Evolutionary conservation across 30 jellyfish, hydroid and myxozoan species (phyloP), one percentile per base, ranked within the genome.

Genomic region (Pelagia noctiluca): DNA sequence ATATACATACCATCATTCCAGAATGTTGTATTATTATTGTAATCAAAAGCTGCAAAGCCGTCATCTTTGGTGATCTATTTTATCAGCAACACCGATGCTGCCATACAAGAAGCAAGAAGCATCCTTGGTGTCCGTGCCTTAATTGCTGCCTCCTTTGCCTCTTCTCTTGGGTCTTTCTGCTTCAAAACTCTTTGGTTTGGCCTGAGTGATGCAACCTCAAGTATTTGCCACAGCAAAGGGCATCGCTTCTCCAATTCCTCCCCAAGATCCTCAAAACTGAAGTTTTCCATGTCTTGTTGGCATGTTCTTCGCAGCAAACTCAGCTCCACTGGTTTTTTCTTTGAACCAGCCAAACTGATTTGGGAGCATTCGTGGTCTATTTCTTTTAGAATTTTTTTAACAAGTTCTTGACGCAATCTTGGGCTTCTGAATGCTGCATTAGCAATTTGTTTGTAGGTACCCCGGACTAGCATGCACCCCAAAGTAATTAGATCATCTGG

Each of bases 1-100:
- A 42, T 42, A 42, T 42, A 42, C 57, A 42, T 42, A 42, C 57
- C 57, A 16, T 75, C 80, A 46, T 52, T 62, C 81, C 66, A 0
- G 89, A 54, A 54, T 77, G 83, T 23, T 54, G 68, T n/a, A 77
- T 33, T 48, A 77, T 77, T 73, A 77, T 57, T 12, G 84, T 54
- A 54, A 77, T 46, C 21, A 54, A 57, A 29, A 77, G 50, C 68
- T 77, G 89, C 42, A 77, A 30, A 31, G 80, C 80, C 28, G 81
- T 77, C 89, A 77, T 77, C 30, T 61, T 28, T 28, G 80, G 64
- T 11, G 64, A 77, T 1, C 89, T 64, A 46, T 77, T 61, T 57
- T 77, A n/a, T 77, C 35, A 77, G 83, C 63, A 50, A 62, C 29
- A 42, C 57, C 16, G 57, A 42, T 8, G 57, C 57, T 42, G 57